Base-by-base conservation (phyloP, 2,797 vertebrate species). In the Sciurus vulgaris region DNA sequence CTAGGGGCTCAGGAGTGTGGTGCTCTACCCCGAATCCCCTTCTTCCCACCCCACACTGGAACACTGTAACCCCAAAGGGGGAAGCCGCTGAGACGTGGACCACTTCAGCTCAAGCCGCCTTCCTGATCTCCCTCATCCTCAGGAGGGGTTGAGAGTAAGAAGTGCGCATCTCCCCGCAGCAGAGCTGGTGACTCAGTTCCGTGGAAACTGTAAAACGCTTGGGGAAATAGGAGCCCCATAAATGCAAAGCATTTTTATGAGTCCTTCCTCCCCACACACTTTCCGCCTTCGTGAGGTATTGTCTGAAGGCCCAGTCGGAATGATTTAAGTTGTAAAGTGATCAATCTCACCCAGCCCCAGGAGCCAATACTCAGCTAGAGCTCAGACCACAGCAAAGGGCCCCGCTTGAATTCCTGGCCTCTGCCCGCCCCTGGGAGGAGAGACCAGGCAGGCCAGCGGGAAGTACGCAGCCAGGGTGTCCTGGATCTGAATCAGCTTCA, bases 211-310 rank as follows among this genome's bases (percentile, higher is more conserved):
- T 84, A 91, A 95, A 96, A 90, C 72, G 56, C 49, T 92, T 35
- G 78, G 91, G 91, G 94, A 95, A 95, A 96, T 1, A 82, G 72
- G 33, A 85, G 35, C 83, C 47, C 77, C 70, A 26, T 63, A 86
- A 86, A 92, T 88, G 73, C 61, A 72, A 85, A 95, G 81, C 85
- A 85, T 87, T 78, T 54, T 82, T n/a, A 69, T 3, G 35, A 92
- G n/a, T 85, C 9, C 13, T 61, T 65, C 61, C 63, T 82, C 49
- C 38, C 1, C 35, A 70, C 35, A 30, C 17, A 54, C 54, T 74
- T 63, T 30, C 76, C 78, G 61, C 28, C 70, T 61, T 73, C 65
- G 49, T n/a, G 49, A 81, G n/a, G 65, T 82, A 56, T 47, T 88
- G 79, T 74, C 67, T 94, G 70, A 49, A 96, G 73, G 13, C 33